Evolutionary conservation across 2,797 vertebrate genomes (phyloP).

Genomic region (Harpagifer antarcticus): DNA sequence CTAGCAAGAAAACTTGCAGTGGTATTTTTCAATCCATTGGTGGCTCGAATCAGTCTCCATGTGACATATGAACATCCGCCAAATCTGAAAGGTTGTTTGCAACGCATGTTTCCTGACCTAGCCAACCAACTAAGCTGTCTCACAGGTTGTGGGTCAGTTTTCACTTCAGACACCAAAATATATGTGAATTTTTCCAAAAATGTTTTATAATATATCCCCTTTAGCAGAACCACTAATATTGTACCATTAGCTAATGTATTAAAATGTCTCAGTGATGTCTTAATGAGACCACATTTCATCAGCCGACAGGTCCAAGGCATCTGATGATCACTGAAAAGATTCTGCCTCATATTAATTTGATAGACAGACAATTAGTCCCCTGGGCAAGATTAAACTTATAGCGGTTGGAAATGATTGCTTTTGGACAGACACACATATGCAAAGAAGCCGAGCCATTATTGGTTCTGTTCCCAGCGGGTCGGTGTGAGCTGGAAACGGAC

Average conservation of each 20-base stretch:
- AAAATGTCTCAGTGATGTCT: conserved; percentile 31
- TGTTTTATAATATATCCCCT: too few relatives aligned
- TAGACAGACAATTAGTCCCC: conserved; percentile 59
- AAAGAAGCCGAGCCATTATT: conserved; percentile 42
- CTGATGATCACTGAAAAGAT: conserved; percentile 37
- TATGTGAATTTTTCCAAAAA: too few relatives aligned
- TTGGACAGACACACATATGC: conserved; percentile 56
- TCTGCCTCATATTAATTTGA: conserved; percentile 51
- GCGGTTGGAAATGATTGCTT: conserved; percentile 53
- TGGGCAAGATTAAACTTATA: conserved; percentile 23
- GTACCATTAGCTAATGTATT: conserved; percentile 21
- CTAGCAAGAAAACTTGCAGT: too few relatives aligned
- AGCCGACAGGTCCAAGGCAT: conserved; percentile 25
- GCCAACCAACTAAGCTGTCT: too few relatives aligned
- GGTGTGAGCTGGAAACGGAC: conserved; percentile 46
- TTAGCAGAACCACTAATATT: conserved; percentile 6
- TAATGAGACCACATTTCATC: conserved; percentile 39
- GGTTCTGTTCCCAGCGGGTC: conserved; percentile 58
- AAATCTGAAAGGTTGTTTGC: too few relatives aligned
- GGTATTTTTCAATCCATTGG: too few relatives aligned
- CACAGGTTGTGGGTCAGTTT: too few relatives aligned
- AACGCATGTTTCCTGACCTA: too few relatives aligned
- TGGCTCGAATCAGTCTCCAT: too few relatives aligned
- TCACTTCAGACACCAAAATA: too few relatives aligned
- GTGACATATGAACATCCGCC: too few relatives aligned